phyloP scores from a whole-genome alignment of 2,888 invertebrate species.

The Acanthosepion esculentum region DNA sequence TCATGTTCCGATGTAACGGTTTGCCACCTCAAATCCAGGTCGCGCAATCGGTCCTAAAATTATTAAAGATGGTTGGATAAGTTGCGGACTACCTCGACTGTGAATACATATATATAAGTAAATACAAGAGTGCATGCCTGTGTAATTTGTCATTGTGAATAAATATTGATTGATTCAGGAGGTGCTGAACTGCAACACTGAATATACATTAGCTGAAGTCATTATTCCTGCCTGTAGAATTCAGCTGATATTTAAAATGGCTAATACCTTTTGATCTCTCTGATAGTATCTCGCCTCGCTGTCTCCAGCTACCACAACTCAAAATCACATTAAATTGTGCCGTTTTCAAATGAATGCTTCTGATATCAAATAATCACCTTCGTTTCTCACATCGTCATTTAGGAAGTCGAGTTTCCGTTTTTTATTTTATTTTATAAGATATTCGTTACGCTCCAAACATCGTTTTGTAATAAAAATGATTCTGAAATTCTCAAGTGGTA shows the following conservation, averaged over 20 bases:
- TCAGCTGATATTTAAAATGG: neutral
- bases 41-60: too few species aligned
- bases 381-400: neutral
- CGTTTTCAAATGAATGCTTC: slow-evolving; percentile 7
- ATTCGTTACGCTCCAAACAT: too few species aligned
- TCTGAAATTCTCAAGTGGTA: neutral
- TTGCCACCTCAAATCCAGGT: too few species aligned
- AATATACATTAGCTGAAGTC: neutral
- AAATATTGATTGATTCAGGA: neutral
- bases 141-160: neutral
- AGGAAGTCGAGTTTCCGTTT: neutral
- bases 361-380: neutral
- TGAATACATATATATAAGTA: neutral
- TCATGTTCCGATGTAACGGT: too few species aligned
- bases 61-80: too few species aligned
- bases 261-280: neutral
- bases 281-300: neutral
- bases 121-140: neutral
- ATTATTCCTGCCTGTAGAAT: neutral
- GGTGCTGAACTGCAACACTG: neutral
- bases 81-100: too few species aligned
- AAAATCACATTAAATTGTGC: neutral
- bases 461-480: neutral
- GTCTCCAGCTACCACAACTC: neutral
- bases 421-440: too few species aligned